Percentiles rank a stretch among this genome's conserved stretches.
Evolutionary conservation across 2,113 vertebrate species (phyloP).

Genomic region (Abramis brama): DNA sequence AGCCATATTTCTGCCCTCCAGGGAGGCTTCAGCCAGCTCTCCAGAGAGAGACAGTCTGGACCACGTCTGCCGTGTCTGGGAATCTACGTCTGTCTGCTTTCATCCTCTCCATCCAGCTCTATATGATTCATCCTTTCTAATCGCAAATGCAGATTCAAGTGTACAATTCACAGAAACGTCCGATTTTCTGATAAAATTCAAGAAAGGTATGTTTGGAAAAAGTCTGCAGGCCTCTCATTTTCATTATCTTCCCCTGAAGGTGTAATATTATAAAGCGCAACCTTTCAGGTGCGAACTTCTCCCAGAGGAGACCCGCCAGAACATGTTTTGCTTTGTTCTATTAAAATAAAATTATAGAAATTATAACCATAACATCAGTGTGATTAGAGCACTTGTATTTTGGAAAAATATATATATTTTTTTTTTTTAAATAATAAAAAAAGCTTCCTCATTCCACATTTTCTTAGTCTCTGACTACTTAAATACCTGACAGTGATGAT

Average conservation of each 20-base stretch:
- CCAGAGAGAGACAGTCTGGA: conserved; percentile 9
- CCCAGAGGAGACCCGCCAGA: background rate
- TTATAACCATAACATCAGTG: background rate
- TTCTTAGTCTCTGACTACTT: background rate
- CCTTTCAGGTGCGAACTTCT: background rate
- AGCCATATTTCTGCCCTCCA: conserved; percentile 12
- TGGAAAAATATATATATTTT: background rate
- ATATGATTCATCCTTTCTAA: background rate
- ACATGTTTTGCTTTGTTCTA: conserved; percentile 1
- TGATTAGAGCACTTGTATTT: background rate
- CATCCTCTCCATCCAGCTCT: conserved; percentile 1
- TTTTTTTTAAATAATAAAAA: background rate
- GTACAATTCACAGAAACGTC: background rate
- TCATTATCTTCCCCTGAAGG: background rate
- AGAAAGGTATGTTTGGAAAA: background rate
- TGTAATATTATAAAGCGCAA: background rate
- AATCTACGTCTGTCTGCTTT: conserved; percentile 20
- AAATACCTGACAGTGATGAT: background rate
- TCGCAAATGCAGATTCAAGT: background rate
- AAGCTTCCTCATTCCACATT: background rate
- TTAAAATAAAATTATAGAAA: background rate
- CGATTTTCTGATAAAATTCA: background rate
- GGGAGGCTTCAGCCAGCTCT: conserved; percentile 13
- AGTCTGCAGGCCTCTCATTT: background rate
- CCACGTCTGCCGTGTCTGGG: background rate